A percentile compares a stretch with the other conserved stretches of the same genome.
Evolutionary conservation across 2,888 invertebrate genomes (phyloP).

Genomic region (Synergus itoensis): DNA sequence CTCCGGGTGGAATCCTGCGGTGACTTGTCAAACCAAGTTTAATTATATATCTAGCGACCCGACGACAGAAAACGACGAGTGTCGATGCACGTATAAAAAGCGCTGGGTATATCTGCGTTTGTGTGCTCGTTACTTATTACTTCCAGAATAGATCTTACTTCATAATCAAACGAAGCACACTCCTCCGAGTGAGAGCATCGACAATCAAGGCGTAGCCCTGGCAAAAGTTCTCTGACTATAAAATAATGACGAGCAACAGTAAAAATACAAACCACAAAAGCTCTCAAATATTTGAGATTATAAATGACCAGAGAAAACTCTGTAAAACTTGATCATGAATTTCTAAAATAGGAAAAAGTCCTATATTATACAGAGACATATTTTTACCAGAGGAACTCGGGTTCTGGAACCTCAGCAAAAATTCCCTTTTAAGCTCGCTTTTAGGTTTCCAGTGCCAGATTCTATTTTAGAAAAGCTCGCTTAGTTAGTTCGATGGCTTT

Average conservation of each 20-base stretch:
- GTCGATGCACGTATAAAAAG: slow-evolving; percentile 55
- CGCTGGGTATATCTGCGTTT: slow-evolving; percentile 43
- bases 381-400: slow-evolving; percentile 17
- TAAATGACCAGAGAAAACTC: neutral
- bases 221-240: slow-evolving; percentile 15
- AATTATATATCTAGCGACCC: slow-evolving; percentile 9
- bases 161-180: slow-evolving; percentile 34
- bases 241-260: neutral
- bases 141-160: slow-evolving; percentile 18
- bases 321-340: neutral
- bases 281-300: slow-evolving; percentile 7
- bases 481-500: slow-evolving; percentile 23
- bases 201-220: neutral
- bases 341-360: neutral
- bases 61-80: slow-evolving; percentile 32
- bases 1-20: too few species aligned
- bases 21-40: too few species aligned
- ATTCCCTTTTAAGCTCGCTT: neutral
- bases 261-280: slow-evolving; percentile 9
- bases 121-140: slow-evolving; percentile 34
- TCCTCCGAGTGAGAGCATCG: slow-evolving; percentile 29
- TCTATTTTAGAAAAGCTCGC: neutral
- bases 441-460: neutral
- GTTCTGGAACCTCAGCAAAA: neutral
- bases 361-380: neutral